Evolutionary conservation across 2,888 invertebrate species (phyloP).

Genomic region (Diploptera punctata): DNA sequence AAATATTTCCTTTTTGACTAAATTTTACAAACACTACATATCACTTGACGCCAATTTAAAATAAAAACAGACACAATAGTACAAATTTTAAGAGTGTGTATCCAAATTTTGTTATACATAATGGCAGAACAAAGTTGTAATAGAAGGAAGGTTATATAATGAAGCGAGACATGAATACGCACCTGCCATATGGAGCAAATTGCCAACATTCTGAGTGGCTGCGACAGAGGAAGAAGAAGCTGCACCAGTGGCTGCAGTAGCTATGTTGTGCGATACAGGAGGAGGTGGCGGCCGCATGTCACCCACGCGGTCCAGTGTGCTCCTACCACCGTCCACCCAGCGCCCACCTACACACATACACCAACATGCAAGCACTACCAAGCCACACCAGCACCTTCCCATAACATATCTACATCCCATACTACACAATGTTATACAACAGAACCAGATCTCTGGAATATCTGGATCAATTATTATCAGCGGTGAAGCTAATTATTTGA

Average conservation of each 20-base stretch:
- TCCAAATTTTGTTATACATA: no score
- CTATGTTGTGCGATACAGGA: slow-evolving; percentile 52
- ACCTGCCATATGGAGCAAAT: slow-evolving; percentile 86
- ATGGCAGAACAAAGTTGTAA: no score
- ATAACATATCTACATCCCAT: no score
- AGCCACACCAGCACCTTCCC: slow-evolving; percentile 18
- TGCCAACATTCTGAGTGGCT: slow-evolving; percentile 67
- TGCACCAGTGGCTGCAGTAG: slow-evolving; percentile 40
- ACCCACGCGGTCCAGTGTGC: slow-evolving; percentile 62
- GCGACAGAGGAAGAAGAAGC: slow-evolving; percentile 64
- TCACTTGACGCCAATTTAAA: no score
- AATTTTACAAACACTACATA: no score
- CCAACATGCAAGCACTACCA: slow-evolving; percentile 6
- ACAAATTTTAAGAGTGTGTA: no score
- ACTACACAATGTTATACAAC: no score
- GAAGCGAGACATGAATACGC: not conserved
- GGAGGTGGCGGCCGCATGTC: slow-evolving; percentile 45
- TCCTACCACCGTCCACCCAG: slow-evolving; percentile 60
- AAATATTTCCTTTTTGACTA: no score
- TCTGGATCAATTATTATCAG: no score
- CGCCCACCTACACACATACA: slow-evolving; percentile 56
- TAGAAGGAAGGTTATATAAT: not conserved
- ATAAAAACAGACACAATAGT: no score
- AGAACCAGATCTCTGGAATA: no score
- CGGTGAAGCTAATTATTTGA: no score